These are phyloP conservation scores for Apamea crenata DNA, from an alignment of 2,888 invertebrate genomes.

Conservation along the genomic window DNA sequence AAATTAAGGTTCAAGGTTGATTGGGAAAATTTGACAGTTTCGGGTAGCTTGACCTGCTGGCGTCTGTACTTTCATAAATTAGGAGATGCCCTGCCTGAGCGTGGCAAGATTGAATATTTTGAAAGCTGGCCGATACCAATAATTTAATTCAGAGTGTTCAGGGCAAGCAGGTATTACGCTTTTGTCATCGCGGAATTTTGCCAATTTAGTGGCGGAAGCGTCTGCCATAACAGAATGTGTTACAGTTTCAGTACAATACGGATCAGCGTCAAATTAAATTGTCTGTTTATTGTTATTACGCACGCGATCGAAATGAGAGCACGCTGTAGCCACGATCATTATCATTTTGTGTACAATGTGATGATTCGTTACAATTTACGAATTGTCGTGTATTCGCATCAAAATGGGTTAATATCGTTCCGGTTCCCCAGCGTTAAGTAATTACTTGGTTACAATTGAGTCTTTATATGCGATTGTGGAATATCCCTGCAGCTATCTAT, in stretches of 20 bases:
- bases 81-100: neutral
- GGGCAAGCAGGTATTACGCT: constrained; percentile 18
- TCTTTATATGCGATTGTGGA: constrained; percentile 46
- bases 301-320: constrained; percentile 49
- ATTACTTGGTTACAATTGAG: constrained; percentile 57
- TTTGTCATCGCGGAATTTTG: constrained; percentile 10
- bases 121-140: neutral
- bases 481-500: constrained; percentile 45
- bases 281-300: constrained; percentile 42
- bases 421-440: constrained; percentile 36
- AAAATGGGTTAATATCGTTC: constrained; percentile 51
- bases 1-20: too few species aligned
- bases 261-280: constrained; percentile 48
- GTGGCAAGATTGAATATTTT: constrained; percentile 1
- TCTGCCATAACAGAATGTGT: constrained; percentile 40
- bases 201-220: constrained; percentile 42
- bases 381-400: constrained; percentile 23
- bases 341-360: constrained; percentile 47
- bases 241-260: constrained; percentile 37
- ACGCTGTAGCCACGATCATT: constrained; percentile 20
- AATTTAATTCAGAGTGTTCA: constrained; percentile 1
- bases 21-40: too few species aligned
- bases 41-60: too few species aligned
- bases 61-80: too few species aligned
- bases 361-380: constrained; percentile 32